These are phyloP conservation scores for Eulithis testata DNA, from an alignment of 2,888 invertebrate genomes.

Conservation along the genomic window DNA sequence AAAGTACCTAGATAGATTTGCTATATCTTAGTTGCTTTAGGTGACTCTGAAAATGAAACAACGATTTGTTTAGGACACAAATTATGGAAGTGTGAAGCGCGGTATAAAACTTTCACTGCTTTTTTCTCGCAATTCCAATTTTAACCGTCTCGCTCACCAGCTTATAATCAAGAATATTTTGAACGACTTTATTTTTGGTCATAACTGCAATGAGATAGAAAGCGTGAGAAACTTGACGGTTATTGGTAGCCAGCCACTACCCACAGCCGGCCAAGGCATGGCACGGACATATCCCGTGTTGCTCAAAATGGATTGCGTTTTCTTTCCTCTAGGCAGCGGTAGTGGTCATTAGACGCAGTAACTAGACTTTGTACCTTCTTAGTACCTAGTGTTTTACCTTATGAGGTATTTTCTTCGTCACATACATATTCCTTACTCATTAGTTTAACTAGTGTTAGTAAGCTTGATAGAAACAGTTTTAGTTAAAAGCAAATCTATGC, in stretches of 20 bases:
- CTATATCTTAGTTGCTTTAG: too few species aligned
- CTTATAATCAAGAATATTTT: conserved; percentile 23
- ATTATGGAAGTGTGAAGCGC: conserved; percentile 1
- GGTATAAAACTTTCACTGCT: conserved; percentile 17
- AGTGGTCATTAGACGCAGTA: conserved; percentile 25
- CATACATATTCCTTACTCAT: background rate
- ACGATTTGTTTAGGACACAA: background rate
- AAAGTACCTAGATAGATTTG: background rate
- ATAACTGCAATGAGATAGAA: conserved; percentile 32
- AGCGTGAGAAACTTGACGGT: conserved; percentile 35
- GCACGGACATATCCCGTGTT: conserved; percentile 6
- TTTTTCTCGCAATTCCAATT: conserved; percentile 28
- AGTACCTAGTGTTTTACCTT: conserved; percentile 39
- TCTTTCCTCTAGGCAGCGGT: conserved; percentile 24
- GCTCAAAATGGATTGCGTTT: conserved; percentile 28
- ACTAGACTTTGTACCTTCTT: conserved; percentile 4
- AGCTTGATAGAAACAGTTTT: background rate
- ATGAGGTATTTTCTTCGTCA: conserved; percentile 37
- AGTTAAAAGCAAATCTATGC: background rate
- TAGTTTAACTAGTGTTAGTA: background rate
- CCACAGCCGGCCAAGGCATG: conserved; percentile 5
- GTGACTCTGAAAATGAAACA: background rate
- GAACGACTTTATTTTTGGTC: conserved; percentile 29
- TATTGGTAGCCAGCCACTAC: background rate
- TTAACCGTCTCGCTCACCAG: conserved; percentile 31